Percentiles rank a stretch among this genome's conserved stretches.
phyloP scores from a whole-genome alignment of 1,140 invertebrate species.

The Helicorthomorpha holstii region DNA sequence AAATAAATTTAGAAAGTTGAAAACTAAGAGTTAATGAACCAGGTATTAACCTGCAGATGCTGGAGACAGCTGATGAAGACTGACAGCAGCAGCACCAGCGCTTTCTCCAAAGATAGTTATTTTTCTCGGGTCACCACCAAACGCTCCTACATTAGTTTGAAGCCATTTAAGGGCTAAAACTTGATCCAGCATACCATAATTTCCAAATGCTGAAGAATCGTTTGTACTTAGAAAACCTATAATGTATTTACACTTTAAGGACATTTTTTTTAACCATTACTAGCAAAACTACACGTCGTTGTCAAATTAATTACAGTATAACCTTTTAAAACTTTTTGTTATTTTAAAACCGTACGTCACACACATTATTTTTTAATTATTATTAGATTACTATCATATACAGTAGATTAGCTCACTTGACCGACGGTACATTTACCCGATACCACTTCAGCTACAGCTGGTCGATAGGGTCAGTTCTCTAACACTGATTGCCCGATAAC shows the following conservation, averaged over 20 bases:
- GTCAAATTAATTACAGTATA: no score
- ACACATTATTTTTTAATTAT: no score
- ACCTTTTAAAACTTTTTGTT: no score
- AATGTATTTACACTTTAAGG: constrained; percentile 22
- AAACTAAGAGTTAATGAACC: not conserved
- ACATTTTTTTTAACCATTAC: not conserved
- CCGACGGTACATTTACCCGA: no score
- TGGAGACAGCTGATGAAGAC: constrained; percentile 64
- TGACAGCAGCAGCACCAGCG: constrained; percentile 71
- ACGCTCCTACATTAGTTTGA: constrained; percentile 68
- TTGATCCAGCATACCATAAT: constrained; percentile 57
- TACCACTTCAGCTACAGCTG: no score
- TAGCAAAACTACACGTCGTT: no score
- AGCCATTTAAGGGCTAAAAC: constrained; percentile 79
- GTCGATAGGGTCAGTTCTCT: no score
- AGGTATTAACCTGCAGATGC: constrained; percentile 40
- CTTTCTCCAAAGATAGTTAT: constrained; percentile 87
- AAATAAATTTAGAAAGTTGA: constrained; percentile 8
- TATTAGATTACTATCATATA: no score
- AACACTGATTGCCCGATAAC: no score
- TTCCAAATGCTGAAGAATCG: constrained; percentile 32
- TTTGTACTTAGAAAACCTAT: constrained; percentile 75
- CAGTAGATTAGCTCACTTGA: no score
- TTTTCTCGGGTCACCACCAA: constrained; percentile 78
- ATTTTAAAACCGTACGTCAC: no score